Evolutionary conservation across 2,888 invertebrate species (phyloP).

Genomic region (Lamellibrachia satsuma): DNA sequence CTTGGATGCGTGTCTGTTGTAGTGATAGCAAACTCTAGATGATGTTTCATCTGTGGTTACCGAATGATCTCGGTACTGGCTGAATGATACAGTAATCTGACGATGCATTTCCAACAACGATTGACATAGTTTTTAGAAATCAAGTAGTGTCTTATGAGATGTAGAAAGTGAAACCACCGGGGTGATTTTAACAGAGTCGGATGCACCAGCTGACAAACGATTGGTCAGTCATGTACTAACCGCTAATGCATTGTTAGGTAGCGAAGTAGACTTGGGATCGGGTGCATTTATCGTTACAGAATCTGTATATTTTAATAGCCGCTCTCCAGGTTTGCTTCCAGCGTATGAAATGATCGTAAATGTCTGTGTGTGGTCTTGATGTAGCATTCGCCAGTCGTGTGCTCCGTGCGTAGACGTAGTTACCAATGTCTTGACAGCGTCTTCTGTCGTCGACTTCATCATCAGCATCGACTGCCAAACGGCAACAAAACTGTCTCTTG

Average conservation of each 20-base stretch:
- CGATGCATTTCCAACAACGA: background rate
- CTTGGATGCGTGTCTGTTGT: background rate
- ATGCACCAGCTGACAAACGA: background rate
- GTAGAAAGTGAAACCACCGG: background rate
- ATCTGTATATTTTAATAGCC: constrained; percentile 13
- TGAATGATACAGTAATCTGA: background rate
- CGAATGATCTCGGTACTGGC: background rate
- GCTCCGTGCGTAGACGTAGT: background rate
- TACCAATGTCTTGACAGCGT: background rate
- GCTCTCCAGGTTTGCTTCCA: constrained; percentile 13
- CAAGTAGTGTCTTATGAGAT: background rate
- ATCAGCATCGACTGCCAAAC: constrained; percentile 17
- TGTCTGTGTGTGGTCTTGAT: background rate
- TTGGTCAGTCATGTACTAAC: background rate
- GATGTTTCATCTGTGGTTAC: background rate
- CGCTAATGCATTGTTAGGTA: constrained; percentile 13
- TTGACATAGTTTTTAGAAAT: background rate
- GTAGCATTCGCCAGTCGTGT: background rate
- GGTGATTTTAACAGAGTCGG: background rate
- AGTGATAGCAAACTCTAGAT: background rate
- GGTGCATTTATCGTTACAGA: constrained; percentile 13
- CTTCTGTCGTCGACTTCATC: background rate
- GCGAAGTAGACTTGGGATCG: background rate
- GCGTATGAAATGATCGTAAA: background rate
- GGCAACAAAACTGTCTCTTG: constrained; percentile 17